These are phyloP conservation scores for Phalacrocorax aristotelis DNA, from an alignment of 2,113 vertebrate genomes.

Conservation along the genomic window DNA sequence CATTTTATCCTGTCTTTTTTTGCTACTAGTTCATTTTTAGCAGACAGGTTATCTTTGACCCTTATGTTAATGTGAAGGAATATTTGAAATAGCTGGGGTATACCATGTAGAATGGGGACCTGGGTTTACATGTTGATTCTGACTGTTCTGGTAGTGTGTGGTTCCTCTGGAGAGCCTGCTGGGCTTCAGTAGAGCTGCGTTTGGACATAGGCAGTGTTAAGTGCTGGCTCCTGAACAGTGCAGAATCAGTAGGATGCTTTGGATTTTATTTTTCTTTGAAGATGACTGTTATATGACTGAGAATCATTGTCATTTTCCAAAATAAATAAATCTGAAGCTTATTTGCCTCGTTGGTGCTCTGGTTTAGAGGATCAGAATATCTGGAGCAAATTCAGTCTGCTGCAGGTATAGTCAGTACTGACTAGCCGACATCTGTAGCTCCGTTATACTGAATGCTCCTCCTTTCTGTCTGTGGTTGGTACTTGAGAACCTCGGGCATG, in stretches of 20 bases:
- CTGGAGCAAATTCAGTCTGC: not conserved
- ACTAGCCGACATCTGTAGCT: not conserved
- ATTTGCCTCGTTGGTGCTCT: not conserved
- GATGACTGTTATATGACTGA: not conserved
- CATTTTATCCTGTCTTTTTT: not conserved
- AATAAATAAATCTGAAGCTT: not conserved
- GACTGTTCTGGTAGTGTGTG: not conserved
- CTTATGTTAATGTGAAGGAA: not conserved
- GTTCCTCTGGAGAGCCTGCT: not conserved
- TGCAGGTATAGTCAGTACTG: not conserved
- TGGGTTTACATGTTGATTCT: not conserved
- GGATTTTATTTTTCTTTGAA: not conserved
- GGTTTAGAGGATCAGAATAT: not conserved
- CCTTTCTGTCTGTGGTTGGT: not conserved
- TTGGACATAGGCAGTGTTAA: not conserved
- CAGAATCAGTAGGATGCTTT: not conserved
- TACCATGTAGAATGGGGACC: not conserved
- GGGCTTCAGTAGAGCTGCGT: accelerated
- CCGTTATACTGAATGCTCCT: not conserved
- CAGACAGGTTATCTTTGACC: not conserved
- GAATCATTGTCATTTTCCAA: not conserved
- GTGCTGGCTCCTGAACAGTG: not conserved
- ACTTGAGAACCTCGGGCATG: not conserved
- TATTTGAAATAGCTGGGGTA: not conserved
- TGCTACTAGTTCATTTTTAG: not conserved